Base-by-base conservation (phyloP, 2,797 vertebrate species). In the Odontamblyopus rebecca region DNA sequence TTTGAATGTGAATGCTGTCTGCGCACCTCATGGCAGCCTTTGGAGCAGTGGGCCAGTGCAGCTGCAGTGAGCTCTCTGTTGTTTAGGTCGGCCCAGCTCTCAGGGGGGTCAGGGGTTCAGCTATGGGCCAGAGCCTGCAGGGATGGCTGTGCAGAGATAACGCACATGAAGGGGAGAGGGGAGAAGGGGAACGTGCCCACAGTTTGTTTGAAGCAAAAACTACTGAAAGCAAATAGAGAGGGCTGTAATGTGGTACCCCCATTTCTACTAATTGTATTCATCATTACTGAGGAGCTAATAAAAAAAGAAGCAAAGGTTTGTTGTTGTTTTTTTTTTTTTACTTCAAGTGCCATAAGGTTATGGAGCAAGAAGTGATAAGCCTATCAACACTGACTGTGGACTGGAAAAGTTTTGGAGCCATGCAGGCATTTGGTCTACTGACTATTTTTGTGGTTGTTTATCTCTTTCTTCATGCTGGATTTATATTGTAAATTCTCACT, bases 81-180 rank as follows among this genome's bases (percentile, higher is more conserved):
- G 48, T 67, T 53, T 53, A 80, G 88, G 86, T 84, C 18, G 81
- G 56, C 82, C 73, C 54, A 26, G 44, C 53, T 44, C 72, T 72
- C 50, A 67, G 70, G 64, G 80, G 79, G 91, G 91, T 94, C 92
- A 85, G 23, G 80, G 92, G 93, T 93, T 93, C 91, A 94, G 87
- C 89, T 84, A 79, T 67, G 29, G 88, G 88, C 87, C 83, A 48
- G 81, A 68, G 86, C 83, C 82, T 89, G 76, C 80, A 92, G 85
- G 89, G 88, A 86, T 90, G 89, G 88, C 82, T 72, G 81, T 76
- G 69, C 77, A 56, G 79, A 91, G 93, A 94, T 93, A 94, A 93
- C 85, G 12, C 83, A 82, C 83, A 89, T 88, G 79, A 90, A 91
- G 86, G 72, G 8, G 67, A 48, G 59, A 67, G 6, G 50, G 44